Conservation (phyloP, 2,797 vertebrate species). For the Champsocephalus esox region DNA sequence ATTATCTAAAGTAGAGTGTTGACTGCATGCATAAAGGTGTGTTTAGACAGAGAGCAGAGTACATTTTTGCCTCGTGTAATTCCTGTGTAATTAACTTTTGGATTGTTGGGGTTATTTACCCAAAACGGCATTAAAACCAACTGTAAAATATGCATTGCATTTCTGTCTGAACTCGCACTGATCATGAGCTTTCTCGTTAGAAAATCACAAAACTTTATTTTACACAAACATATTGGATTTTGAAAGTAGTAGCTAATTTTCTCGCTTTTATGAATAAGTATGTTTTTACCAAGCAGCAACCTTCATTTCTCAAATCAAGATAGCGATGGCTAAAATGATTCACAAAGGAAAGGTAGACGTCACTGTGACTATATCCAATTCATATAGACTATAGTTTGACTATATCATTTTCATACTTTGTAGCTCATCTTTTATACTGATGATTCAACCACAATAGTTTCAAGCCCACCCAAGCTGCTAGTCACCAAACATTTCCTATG, state of each 20-base stretch:
- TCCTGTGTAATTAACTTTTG: neutral
- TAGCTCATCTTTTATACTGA: neutral
- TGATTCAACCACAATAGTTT: constrained; percentile 11
- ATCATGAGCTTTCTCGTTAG: neutral
- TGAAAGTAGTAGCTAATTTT: neutral
- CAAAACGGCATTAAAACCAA: neutral
- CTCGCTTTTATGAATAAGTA: neutral
- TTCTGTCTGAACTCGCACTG: neutral
- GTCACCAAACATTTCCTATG: neutral
- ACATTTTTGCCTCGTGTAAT: neutral
- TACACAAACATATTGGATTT: neutral
- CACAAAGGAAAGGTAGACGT: too few species aligned
- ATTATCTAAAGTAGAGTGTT: neutral
- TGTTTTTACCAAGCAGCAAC: neutral
- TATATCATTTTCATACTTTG: neutral
- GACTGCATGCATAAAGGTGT: neutral
- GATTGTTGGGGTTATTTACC: neutral
- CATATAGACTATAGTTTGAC: neutral
- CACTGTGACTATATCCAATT: too few species aligned
- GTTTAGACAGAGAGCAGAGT: neutral
- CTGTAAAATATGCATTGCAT: neutral
- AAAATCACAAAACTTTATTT: neutral
- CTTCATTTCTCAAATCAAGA: too few species aligned
- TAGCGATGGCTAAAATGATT: too few species aligned
- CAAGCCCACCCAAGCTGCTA: neutral